Conservation (phyloP, 2,113 vertebrate genomes). For the Oreotragus oreotragus region DNA sequence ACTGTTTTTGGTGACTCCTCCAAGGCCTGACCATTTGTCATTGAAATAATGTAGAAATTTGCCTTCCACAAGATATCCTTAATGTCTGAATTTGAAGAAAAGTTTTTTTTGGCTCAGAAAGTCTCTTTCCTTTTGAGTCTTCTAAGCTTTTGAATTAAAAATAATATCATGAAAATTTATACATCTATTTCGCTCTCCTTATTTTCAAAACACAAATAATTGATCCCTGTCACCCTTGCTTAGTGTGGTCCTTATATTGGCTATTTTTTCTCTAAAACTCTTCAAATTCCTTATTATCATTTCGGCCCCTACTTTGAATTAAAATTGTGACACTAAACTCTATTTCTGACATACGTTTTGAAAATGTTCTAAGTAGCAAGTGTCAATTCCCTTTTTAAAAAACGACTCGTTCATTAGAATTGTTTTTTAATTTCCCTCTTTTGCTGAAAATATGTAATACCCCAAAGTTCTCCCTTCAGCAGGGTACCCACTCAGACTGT, state of each 20-base stretch:
- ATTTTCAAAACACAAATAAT: neutral
- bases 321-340: neutral
- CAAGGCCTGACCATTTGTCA: too few species aligned
- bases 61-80: neutral
- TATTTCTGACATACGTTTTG: neutral
- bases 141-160: neutral
- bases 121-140: neutral
- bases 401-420: neutral
- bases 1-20: neutral
- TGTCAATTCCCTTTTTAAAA: neutral
- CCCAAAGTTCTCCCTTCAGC: neutral
- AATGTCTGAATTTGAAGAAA: neutral
- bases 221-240: neutral
- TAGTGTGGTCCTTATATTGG: neutral
- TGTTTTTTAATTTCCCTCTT: neutral
- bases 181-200: neutral
- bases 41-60: neutral
- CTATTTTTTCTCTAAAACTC: neutral
- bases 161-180: neutral
- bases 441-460: neutral
- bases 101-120: neutral
- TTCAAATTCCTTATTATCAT: neutral
- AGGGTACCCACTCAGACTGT: fast-evolving
- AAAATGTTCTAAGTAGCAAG: neutral
- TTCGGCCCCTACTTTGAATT: neutral